Conservation (phyloP, 2,888 invertebrate genomes). For the Acanthosoma haemorrhoidale region DNA sequence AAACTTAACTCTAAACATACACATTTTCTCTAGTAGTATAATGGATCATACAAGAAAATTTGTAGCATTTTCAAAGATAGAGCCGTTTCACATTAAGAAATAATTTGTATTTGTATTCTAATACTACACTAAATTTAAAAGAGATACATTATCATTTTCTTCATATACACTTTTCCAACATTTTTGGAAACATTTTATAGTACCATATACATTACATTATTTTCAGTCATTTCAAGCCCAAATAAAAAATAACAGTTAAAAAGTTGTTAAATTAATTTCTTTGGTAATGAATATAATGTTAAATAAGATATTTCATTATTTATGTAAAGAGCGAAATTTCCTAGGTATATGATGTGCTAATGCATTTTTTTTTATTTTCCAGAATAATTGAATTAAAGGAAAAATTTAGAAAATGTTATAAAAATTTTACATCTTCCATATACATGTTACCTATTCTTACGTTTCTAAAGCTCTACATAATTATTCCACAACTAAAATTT, state of each 20-base stretch:
- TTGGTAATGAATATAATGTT: no score
- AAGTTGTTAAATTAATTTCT: no score
- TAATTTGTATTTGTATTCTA: neutral
- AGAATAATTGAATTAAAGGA: neutral
- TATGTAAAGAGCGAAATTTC: no score
- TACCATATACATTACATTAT: neutral
- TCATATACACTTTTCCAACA: neutral
- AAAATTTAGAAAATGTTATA: neutral
- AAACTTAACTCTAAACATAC: neutral
- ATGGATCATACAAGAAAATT: conserved; percentile 12
- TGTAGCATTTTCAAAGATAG: conserved; percentile 17
- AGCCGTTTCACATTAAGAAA: conserved; percentile 10
- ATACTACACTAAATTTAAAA: neutral
- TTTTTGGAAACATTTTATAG: neutral
- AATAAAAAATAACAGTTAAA: no score
- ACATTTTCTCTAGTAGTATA: neutral
- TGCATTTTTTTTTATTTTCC: neutral
- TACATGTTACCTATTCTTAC: neutral
- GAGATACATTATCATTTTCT: neutral
- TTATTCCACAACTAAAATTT: neutral
- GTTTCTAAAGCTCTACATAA: neutral
- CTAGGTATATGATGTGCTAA: no score
- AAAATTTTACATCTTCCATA: conserved; percentile 3
- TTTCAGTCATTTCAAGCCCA: neutral
- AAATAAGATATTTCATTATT: no score